A percentile compares a stretch with the other conserved stretches of the same genome.
These are phyloP conservation scores for Adelges cooleyi DNA, from an alignment of 1,140 invertebrate species.

Conservation along the genomic window DNA sequence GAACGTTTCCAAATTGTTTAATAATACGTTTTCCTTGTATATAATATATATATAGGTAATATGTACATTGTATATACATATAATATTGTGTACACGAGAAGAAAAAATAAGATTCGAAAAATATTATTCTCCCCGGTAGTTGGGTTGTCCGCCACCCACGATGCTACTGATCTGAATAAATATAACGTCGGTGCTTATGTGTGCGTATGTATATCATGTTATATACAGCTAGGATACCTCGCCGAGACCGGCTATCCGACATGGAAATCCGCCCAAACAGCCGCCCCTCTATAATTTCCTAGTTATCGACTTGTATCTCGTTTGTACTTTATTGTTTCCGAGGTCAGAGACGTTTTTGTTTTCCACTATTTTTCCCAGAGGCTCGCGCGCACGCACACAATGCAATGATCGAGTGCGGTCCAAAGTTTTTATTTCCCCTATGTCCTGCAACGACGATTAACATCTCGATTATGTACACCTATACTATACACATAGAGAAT, in stretches of 20 bases:
- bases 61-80: neutral
- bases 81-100: neutral
- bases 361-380: neutral
- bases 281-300: constrained; percentile 16
- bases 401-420: neutral
- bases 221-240: neutral
- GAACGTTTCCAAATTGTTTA: constrained; percentile 2
- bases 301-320: neutral
- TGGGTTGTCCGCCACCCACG: constrained; percentile 20
- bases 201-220: neutral
- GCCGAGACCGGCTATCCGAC: neutral
- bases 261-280: constrained; percentile 11
- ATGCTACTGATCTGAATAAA: constrained; percentile 27
- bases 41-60: too few relatives aligned
- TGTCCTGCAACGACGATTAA: too few relatives aligned
- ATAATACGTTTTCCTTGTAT: neutral
- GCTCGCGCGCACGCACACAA: too few relatives aligned
- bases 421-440: too few relatives aligned
- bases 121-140: neutral
- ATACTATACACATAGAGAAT: too few relatives aligned
- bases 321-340: constrained; percentile 18
- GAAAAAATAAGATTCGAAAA: constrained; percentile 16
- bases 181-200: neutral
- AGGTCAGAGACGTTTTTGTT: neutral
- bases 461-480: too few relatives aligned